Percentiles rank a stretch among this genome's conserved stretches.
Evolutionary conservation across 2,888 invertebrate genomes (phyloP).

Genomic region (Eupithecia abbreviata): DNA sequence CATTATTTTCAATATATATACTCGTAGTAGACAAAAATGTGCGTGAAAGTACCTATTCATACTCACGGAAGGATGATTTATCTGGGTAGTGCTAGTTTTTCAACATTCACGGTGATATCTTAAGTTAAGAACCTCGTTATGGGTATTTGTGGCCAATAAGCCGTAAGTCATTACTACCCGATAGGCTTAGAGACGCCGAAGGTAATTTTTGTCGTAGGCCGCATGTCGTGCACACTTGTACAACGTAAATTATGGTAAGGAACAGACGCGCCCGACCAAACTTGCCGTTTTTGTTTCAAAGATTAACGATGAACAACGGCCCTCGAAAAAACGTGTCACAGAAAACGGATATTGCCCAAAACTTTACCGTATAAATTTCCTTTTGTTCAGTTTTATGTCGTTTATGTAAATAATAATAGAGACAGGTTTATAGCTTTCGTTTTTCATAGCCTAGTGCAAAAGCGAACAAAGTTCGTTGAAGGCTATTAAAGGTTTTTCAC

Average conservation of each 20-base stretch:
- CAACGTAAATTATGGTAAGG: slow-evolving; percentile 71
- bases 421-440: slow-evolving; percentile 61
- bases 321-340: slow-evolving; percentile 79
- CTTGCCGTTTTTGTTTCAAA: slow-evolving; percentile 81
- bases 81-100: neutral
- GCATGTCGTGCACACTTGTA: slow-evolving; percentile 76
- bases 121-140: neutral
- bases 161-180: slow-evolving; percentile 22
- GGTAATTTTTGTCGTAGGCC: slow-evolving; percentile 62
- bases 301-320: slow-evolving; percentile 81
- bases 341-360: slow-evolving; percentile 77
- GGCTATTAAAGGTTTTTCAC: slow-evolving; percentile 26
- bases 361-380: slow-evolving; percentile 76
- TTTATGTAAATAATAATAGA: slow-evolving; percentile 72
- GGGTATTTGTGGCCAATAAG: neutral
- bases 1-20: neutral
- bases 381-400: slow-evolving; percentile 69
- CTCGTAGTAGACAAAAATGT: neutral
- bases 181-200: slow-evolving; percentile 38
- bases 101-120: neutral
- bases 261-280: slow-evolving; percentile 70
- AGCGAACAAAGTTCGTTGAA: slow-evolving; percentile 25
- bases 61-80: no score
- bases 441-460: slow-evolving; percentile 36
- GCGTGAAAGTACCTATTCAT: neutral